A percentile compares a stretch with the other conserved stretches of the same genome.
Evolutionary conservation across 2,797 vertebrate genomes (phyloP).

Genomic region (Hydrophis major): DNA sequence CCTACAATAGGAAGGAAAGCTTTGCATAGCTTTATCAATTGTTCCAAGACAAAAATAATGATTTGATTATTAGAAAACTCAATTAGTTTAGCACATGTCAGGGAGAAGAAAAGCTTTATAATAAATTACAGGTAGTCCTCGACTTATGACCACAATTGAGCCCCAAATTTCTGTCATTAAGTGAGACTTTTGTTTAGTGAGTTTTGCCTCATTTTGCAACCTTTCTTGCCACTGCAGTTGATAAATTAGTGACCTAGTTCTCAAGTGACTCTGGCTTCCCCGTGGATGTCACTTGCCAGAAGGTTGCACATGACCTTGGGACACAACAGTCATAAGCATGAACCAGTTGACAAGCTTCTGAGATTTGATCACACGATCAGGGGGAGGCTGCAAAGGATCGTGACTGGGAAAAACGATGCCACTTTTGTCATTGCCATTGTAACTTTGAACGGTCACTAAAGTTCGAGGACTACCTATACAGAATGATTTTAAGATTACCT

Average conservation of each 20-base stretch:
- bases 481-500: constrained; percentile 77
- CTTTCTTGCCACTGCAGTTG: not conserved
- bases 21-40: not conserved
- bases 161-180: not conserved
- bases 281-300: no score
- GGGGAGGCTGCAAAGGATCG: no score
- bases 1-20: not conserved
- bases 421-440: not conserved
- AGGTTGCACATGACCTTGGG: not conserved
- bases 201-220: not conserved
- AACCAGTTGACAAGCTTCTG: not conserved
- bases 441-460: not conserved
- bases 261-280: not conserved
- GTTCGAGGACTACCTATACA: not conserved
- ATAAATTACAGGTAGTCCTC: not conserved
- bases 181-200: not conserved
- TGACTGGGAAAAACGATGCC: not conserved
- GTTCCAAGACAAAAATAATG: not conserved
- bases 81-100: not conserved
- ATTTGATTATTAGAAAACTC: not conserved
- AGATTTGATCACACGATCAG: not conserved
- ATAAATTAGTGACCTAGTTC: not conserved
- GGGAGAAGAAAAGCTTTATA: constrained; percentile 27
- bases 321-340: not conserved
- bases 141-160: not conserved